These are phyloP conservation scores for Ascaphus truei DNA, from an alignment of 2,113 vertebrate species.

Conservation along the genomic window DNA sequence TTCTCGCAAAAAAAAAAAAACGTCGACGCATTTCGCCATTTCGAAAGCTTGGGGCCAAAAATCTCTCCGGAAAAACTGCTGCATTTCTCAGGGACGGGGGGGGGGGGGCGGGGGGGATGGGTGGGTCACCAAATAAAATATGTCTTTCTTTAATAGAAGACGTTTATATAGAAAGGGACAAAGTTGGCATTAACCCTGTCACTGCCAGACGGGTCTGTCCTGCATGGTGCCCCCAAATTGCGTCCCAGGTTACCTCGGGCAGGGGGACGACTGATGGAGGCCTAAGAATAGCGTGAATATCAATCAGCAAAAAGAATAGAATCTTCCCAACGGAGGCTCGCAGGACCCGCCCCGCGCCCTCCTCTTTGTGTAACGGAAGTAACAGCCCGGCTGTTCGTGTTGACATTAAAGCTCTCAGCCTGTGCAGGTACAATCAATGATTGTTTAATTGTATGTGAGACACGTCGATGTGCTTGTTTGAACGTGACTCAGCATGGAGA, in stretches of 20 bases:
- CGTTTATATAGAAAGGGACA: too few species aligned
- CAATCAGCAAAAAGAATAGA: constrained; percentile 22
- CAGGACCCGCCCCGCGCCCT: not conserved
- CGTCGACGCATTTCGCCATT: too few species aligned
- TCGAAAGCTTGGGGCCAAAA: too few species aligned
- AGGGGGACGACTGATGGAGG: not conserved
- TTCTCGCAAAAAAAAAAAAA: too few species aligned
- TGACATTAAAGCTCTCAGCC: constrained; percentile 29
- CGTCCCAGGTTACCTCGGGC: not conserved
- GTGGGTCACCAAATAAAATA: too few species aligned
- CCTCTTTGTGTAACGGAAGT: constrained; percentile 22
- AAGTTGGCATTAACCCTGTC: too few species aligned
- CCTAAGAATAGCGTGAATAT: not conserved
- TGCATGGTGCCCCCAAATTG: too few species aligned
- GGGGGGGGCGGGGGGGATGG: not conserved
- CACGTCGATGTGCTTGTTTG: constrained; percentile 14
- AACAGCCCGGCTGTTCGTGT: constrained; percentile 23
- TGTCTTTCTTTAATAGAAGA: too few species aligned
- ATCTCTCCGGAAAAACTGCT: constrained; percentile 47
- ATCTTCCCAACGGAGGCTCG: not conserved
- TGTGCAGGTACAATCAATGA: constrained; percentile 39
- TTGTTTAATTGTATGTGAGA: constrained; percentile 38
- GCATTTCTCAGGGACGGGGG: too few species aligned
- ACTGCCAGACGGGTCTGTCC: not conserved
- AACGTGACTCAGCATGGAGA: not conserved